Base-by-base conservation (phyloP, 1,140 invertebrate genomes). In the Plutomurus gul region DNA sequence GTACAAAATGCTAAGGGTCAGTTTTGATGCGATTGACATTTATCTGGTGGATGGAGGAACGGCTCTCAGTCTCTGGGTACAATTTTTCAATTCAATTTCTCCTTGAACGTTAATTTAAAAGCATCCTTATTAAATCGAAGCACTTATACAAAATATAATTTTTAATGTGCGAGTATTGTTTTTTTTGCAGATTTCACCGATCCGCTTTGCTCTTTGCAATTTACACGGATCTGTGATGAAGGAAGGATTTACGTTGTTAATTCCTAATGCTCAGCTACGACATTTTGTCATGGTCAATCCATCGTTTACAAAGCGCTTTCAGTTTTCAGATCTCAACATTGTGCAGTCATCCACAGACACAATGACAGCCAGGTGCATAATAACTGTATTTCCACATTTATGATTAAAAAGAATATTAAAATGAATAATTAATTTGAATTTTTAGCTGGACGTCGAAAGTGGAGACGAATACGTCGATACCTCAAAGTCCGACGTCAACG, bases 121-220 rank as follows among this genome's bases (percentile, higher is more conserved):
- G 7, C 5, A 8, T 43, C 1, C 30, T 25, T 81, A 5, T 7
- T 7, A n/a, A n/a, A 6, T 18, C 5, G 72, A 11, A 18, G 20
- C 20, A 33, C 30, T 11, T n/a, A n/a, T n/a, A n/a, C n/a, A n/a
- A n/a, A 16, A 30, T 56, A 37, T 36, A 2, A 56, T 27, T 30
- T 5, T 47, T n/a, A n/a, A n/a, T 47, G 4, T 47, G 4, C 18
- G 43, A 4, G 43, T 47, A 47, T 47, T 56, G 6, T 33, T 1
- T 10, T 4, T 33, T 43, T 78, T 84, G 86, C 83, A 92, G 91
- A 86, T 96, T 73, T 94, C 93, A 56, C 96, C 96, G 4, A 90
- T 97, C 18, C 90, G 95, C 47, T 85, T 98, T 46, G 92, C 95
- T 16, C 95, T 93, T 33, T 99, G 97, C 85, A 98, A 99, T 89